A percentile compares a stretch with the other conserved stretches of the same genome.
These are phyloP conservation scores for Corythornis leucogaster DNA, from an alignment of 2,797 vertebrate species.

Conservation along the genomic window DNA sequence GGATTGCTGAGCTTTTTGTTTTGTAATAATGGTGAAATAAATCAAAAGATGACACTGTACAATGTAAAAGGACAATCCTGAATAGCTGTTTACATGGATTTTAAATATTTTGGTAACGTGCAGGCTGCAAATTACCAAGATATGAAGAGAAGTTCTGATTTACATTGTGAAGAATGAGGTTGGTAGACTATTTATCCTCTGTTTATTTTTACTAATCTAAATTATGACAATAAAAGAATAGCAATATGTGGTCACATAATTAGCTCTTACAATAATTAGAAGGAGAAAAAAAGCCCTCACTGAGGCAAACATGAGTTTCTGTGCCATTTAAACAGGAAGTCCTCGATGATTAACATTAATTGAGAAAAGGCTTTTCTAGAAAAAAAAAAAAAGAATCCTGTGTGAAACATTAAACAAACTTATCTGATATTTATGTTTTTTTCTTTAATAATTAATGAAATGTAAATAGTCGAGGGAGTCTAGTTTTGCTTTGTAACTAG, in stretches of 20 bases:
- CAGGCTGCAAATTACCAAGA: slow-evolving; percentile 52
- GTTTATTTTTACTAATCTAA: slow-evolving; percentile 76
- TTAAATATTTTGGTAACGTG: slow-evolving; percentile 65
- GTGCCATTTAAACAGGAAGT: slow-evolving; percentile 91
- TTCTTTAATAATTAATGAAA: slow-evolving; percentile 95
- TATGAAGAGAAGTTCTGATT: slow-evolving; percentile 61
- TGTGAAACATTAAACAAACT: slow-evolving; percentile 95
- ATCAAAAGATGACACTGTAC: slow-evolving; percentile 52
- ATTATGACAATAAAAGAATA: slow-evolving; percentile 82
- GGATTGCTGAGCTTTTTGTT: neutral
- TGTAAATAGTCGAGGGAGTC: slow-evolving; percentile 92
- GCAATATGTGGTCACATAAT: slow-evolving; percentile 82
- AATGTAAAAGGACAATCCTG: slow-evolving; percentile 12
- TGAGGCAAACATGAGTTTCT: slow-evolving; percentile 77
- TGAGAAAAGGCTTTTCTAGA: slow-evolving; percentile 78
- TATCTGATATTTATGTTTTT: slow-evolving; percentile 89
- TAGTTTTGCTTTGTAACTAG: slow-evolving; percentile 83
- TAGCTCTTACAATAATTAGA: slow-evolving; percentile 80
- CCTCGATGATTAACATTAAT: slow-evolving; percentile 91
- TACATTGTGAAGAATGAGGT: slow-evolving; percentile 45
- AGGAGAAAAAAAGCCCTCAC: slow-evolving; percentile 68
- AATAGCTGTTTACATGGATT: slow-evolving; percentile 47
- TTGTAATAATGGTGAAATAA: slow-evolving; percentile 39
- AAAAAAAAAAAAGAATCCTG: slow-evolving; percentile 77
- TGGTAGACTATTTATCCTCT: slow-evolving; percentile 58